phyloP scores from a whole-genome alignment of 2,113 vertebrate species.

The Delphinus delphis region DNA sequence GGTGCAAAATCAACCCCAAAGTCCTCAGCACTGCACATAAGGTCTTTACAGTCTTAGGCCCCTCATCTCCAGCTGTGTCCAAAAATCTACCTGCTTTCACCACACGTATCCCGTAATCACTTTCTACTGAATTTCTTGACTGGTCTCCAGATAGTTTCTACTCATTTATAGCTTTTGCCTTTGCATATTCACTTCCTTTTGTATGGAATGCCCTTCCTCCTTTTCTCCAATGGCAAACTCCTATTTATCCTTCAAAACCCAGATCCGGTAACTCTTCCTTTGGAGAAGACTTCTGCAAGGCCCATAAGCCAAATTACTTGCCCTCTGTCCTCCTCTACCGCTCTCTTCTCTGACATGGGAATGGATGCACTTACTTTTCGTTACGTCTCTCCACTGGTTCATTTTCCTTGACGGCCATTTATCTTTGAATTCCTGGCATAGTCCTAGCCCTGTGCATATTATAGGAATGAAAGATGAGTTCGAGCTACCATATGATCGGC shows the following conservation, averaged over 20 bases:
- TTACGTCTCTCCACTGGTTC: background rate
- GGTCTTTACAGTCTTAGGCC: background rate
- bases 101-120: rapidly evolving
- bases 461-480: background rate
- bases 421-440: background rate
- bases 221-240: background rate
- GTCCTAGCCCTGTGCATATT: no score
- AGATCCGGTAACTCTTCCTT: background rate
- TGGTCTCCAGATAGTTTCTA: background rate
- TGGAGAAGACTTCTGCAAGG: background rate
- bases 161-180: background rate
- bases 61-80: background rate
- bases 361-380: background rate
- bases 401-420: background rate
- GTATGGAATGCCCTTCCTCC: background rate
- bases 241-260: background rate
- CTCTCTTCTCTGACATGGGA: background rate
- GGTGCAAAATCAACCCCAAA: background rate
- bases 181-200: background rate
- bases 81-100: no score
- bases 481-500: background rate
- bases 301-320: no score
- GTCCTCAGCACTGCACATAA: background rate
- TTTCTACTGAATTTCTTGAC: background rate
- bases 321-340: rapidly evolving